phyloP scores from a whole-genome alignment of 2,797 vertebrate genomes.

The Crocodylus rhombifer region DNA sequence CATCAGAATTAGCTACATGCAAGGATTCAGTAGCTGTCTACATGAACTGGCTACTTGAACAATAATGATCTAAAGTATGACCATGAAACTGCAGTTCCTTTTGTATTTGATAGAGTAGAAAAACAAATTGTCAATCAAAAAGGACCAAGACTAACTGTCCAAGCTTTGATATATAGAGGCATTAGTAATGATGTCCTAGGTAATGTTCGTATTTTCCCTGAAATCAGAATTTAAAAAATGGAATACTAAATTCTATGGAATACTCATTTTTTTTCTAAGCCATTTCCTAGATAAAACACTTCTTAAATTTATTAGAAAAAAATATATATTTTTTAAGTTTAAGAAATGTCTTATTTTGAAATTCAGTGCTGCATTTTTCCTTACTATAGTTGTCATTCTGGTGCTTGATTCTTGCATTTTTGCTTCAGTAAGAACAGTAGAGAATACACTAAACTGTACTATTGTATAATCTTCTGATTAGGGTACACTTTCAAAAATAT shows the following conservation, averaged over 20 bases:
- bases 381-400: neutral
- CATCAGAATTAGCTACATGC: neutral
- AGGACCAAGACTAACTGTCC: neutral
- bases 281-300: neutral
- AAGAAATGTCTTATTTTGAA: neutral
- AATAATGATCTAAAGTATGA: neutral
- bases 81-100: neutral
- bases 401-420: too few species aligned
- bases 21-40: neutral
- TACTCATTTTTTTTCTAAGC: too few species aligned
- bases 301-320: neutral
- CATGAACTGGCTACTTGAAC: neutral
- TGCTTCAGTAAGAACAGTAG: too few species aligned
- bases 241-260: neutral
- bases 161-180: neutral
- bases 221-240: neutral
- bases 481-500: too few species aligned
- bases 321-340: neutral
- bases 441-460: too few species aligned
- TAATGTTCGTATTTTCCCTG: fast-evolving
- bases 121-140: neutral
- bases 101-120: neutral
- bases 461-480: too few species aligned
- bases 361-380: neutral
- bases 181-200: neutral